phyloP scores from a whole-genome alignment of 2,888 invertebrate genomes.

The Melinaea marsaeus region DNA sequence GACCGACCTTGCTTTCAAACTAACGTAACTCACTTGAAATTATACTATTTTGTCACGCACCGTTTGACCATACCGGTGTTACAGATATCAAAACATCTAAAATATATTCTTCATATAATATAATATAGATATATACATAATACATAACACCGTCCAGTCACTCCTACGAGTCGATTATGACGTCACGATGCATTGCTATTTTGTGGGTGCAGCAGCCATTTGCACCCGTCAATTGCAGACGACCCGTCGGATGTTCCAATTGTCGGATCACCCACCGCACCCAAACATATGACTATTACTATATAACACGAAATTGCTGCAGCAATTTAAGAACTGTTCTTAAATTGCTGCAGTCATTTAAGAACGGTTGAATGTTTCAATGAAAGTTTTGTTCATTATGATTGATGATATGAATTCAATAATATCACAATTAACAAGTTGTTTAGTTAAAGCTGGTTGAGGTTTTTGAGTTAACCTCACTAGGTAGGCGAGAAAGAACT shows the following conservation, averaged over 20 bases:
- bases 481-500: too few species aligned
- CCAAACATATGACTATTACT: slow-evolving; percentile 39
- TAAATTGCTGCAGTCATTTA: slow-evolving; percentile 21
- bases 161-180: slow-evolving; percentile 49
- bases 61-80: slow-evolving; percentile 18
- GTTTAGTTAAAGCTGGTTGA: too few species aligned
- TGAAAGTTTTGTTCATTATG: too few species aligned
- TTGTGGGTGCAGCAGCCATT: slow-evolving; percentile 41
- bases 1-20: slow-evolving; percentile 62
- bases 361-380: not conserved
- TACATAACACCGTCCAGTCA: slow-evolving; percentile 35
- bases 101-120: too few species aligned
- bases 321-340: slow-evolving; percentile 11
- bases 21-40: slow-evolving; percentile 60
- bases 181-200: slow-evolving; percentile 60
- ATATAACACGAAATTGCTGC: slow-evolving; percentile 17
- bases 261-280: slow-evolving; percentile 41
- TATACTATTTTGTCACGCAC: slow-evolving; percentile 61
- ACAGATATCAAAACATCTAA: not conserved
- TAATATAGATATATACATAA: too few species aligned
- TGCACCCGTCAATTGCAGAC: slow-evolving; percentile 61
- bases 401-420: too few species aligned
- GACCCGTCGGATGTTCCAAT: slow-evolving; percentile 70
- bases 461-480: too few species aligned
- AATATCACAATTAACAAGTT: too few species aligned